Conservation (phyloP, 2,888 invertebrate genomes). For the Rhingia campestris region DNA sequence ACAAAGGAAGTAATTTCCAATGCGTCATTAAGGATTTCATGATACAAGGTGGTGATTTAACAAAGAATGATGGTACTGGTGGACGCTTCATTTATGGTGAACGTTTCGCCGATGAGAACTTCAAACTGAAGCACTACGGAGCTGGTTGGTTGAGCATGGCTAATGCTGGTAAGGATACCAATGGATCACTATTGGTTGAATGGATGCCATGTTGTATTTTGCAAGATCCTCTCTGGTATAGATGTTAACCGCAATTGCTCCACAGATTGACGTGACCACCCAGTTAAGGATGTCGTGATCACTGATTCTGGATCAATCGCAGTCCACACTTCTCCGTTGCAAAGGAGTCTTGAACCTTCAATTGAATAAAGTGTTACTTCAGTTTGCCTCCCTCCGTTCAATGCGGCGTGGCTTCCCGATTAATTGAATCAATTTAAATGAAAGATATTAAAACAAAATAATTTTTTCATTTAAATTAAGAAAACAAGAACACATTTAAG, state of each 20-base stretch:
- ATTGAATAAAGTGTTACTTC: constrained; percentile 82
- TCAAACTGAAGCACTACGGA: constrained; percentile 98
- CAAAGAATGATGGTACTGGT: constrained; percentile 87
- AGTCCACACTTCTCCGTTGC: constrained; percentile 92
- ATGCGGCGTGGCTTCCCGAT: constrained; percentile 36
- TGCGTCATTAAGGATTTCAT: constrained; percentile 95
- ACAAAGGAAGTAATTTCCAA: constrained; percentile 95
- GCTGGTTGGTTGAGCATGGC: constrained; percentile 99
- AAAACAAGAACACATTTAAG: not conserved
- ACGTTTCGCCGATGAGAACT: constrained; percentile 97
- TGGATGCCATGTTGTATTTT: constrained; percentile 98
- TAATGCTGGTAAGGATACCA: constrained; percentile 98
- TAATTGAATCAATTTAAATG: constrained; percentile 48
- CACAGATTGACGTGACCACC: constrained; percentile 91
- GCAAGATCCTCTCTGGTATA: constrained; percentile 88
- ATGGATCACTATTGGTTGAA: constrained; percentile 98
- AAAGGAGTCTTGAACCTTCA: constrained; percentile 92
- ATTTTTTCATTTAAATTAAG: constrained; percentile 68
- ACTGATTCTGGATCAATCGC: constrained; percentile 89
- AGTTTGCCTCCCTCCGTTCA: not conserved
- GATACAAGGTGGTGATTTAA: constrained; percentile 98
- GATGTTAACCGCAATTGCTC: constrained; percentile 90
- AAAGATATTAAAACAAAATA: constrained; percentile 30
- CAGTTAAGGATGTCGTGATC: constrained; percentile 92
- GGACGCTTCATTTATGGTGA: constrained; percentile 96